A percentile compares a stretch with the other conserved stretches of the same genome.
Conservation (phyloP, 2,113 vertebrate genomes). For the Motacilla tschutschensis region DNA sequence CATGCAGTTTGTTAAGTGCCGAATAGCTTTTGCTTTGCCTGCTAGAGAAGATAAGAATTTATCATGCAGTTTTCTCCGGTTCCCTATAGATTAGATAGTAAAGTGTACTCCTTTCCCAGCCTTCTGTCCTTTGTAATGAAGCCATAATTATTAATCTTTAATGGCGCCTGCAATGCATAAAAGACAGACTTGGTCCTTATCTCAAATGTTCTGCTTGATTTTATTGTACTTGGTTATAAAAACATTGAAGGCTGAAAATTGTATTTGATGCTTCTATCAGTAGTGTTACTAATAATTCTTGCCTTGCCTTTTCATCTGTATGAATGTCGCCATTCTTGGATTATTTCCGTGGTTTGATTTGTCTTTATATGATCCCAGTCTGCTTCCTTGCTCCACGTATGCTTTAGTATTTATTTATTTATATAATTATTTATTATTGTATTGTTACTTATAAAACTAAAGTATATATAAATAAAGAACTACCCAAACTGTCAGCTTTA, state of each 20-base stretch:
- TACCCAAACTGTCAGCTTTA: background rate
- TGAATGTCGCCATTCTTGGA: background rate
- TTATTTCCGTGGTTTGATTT: background rate
- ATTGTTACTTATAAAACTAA: background rate
- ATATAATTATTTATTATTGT: background rate
- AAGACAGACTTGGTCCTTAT: background rate
- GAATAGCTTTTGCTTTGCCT: constrained; percentile 18
- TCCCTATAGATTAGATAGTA: constrained; percentile 31
- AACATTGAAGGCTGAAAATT: background rate
- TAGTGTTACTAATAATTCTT: background rate
- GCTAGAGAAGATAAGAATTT: constrained; percentile 31
- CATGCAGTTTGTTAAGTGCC: background rate
- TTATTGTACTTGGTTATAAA: background rate
- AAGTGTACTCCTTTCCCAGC: background rate
- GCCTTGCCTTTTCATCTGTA: background rate
- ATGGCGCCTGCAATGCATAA: background rate
- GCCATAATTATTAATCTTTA: constrained; percentile 24
- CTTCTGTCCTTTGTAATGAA: constrained; percentile 22
- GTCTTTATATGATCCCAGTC: background rate
- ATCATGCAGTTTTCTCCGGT: background rate
- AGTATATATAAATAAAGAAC: background rate
- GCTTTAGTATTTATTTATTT: background rate
- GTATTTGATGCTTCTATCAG: background rate
- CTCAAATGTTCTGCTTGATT: background rate
- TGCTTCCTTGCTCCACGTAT: background rate